These are phyloP conservation scores for Zaprionus lineosus DNA, from an alignment of 2,888 invertebrate species.

Conservation along the genomic window DNA sequence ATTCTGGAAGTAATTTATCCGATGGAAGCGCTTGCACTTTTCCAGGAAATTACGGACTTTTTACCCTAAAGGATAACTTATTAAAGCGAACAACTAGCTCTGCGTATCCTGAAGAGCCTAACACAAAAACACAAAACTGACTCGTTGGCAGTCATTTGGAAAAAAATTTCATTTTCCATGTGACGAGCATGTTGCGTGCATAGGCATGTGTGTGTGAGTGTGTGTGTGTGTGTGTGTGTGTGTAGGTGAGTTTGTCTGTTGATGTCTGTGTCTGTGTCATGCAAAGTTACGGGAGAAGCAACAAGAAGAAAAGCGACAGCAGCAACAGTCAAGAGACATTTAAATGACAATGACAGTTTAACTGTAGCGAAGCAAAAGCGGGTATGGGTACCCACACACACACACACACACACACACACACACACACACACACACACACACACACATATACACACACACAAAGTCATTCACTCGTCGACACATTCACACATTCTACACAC, in stretches of 20 bases:
- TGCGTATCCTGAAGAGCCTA: too few relatives aligned
- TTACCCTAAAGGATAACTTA: too few relatives aligned
- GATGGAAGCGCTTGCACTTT: too few relatives aligned
- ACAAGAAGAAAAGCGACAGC: constrained; percentile 40
- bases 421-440: constrained; percentile 18
- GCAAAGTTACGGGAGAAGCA: constrained; percentile 22
- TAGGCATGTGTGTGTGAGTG: background rate
- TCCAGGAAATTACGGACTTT: too few relatives aligned
- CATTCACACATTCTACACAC: too few relatives aligned
- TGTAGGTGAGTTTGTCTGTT: background rate
- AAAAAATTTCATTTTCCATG: constrained; percentile 33
- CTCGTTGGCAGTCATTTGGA: constrained; percentile 21
- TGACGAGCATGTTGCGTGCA: constrained; percentile 10
- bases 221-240: background rate
- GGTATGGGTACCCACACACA: constrained; percentile 33
- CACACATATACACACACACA: constrained; percentile 15
- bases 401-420: constrained; percentile 11
- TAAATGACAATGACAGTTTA: constrained; percentile 76
- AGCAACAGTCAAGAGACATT: constrained; percentile 71
- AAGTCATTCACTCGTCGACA: too few relatives aligned
- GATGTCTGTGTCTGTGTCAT: constrained; percentile 2
- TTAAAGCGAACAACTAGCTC: too few relatives aligned
- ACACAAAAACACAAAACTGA: too few relatives aligned
- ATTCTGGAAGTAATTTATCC: too few relatives aligned
- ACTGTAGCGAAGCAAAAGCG: constrained; percentile 54